Evolutionary conservation across 2,888 invertebrate species (phyloP), one percentile per base, ranked within the genome.

Genomic region (Phymatocera aterrima): DNA sequence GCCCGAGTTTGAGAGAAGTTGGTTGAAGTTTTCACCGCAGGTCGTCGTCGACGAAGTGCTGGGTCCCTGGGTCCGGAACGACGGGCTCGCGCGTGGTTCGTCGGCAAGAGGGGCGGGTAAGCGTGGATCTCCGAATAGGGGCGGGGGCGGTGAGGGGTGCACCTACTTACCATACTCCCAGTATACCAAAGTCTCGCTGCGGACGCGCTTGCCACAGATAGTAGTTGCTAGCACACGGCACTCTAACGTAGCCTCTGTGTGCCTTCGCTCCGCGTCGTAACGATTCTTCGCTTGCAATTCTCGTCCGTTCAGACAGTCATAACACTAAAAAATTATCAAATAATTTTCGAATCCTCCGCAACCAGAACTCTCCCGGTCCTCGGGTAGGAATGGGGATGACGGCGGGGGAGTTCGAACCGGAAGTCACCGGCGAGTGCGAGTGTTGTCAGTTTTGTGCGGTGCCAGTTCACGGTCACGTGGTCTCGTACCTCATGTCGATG

Each of bases 121-220:
- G 80, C 80, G 81, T 78, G 80, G 81, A 77, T 80, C 79, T 75
- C 61, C 74, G 81, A 80, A 80, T 80, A 70, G 82, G 78, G 79
- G 81, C 64, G 82, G 51, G 48, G 48, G 48, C 60, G 72, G 78
- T 65, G 79, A 74, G 88, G 89, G 88, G 88, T 88, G 87, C 86
- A 89, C 83, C 90, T 90, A 90, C 89, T 90, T 89, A 89, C 88
- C 89, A 89, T 89, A 89, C 87, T 88, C 87, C 87, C 88, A 86
- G 87, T 88, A 88, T 87, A 87, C 87, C 87, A 86, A 87, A 87
- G 85, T 88, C 86, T 86, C 85, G 85, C 86, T 87, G 83, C 84
- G 82, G 85, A 75, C 80, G 83, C 82, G 79, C 84, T 86, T 85
- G 84, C 85, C 87, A 85, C 86, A 85, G 88, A 89, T 88, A 88